These are phyloP conservation scores for Ranitomeya imitator DNA, from an alignment of 2,113 vertebrate species.

Conservation along the genomic window DNA sequence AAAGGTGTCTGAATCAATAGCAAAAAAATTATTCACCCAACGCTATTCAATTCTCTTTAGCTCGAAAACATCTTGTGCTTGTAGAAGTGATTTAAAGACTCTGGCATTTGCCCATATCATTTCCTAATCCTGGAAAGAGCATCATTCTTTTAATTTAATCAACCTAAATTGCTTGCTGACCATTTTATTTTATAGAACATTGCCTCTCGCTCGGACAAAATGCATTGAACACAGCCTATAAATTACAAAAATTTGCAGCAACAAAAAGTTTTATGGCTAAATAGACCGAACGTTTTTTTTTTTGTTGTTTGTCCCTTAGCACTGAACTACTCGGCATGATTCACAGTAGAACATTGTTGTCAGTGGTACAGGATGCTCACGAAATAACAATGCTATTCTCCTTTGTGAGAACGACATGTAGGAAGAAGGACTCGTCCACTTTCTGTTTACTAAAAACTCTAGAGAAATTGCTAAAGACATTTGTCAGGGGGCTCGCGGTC, in stretches of 20 bases:
- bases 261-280: slow-evolving; percentile 42
- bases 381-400: slow-evolving; percentile 64
- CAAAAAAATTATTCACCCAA: slow-evolving; percentile 44
- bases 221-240: slow-evolving; percentile 30
- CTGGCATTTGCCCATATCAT: slow-evolving; percentile 40
- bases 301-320: slow-evolving; percentile 35
- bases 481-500: slow-evolving; percentile 68
- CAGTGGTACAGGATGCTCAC: slow-evolving; percentile 65
- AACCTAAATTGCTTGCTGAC: slow-evolving; percentile 24
- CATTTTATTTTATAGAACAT: slow-evolving; percentile 30
- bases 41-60: slow-evolving; percentile 44
- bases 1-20: slow-evolving; percentile 24
- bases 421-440: slow-evolving; percentile 66
- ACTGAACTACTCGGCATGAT: slow-evolving; percentile 63
- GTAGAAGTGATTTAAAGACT: slow-evolving; percentile 41
- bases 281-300: slow-evolving; percentile 46
- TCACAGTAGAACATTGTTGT: slow-evolving; percentile 56
- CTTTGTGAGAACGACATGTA: slow-evolving; percentile 66
- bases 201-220: slow-evolving; percentile 31
- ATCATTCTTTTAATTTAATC: slow-evolving; percentile 47
- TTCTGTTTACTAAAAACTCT: slow-evolving; percentile 68
- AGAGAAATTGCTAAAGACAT: slow-evolving; percentile 70
- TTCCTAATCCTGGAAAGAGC: slow-evolving; percentile 21
- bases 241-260: slow-evolving; percentile 14
- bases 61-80: slow-evolving; percentile 23